These are phyloP conservation scores for Podargus strigoides DNA, from an alignment of 2,797 vertebrate genomes.

Conservation along the genomic window DNA sequence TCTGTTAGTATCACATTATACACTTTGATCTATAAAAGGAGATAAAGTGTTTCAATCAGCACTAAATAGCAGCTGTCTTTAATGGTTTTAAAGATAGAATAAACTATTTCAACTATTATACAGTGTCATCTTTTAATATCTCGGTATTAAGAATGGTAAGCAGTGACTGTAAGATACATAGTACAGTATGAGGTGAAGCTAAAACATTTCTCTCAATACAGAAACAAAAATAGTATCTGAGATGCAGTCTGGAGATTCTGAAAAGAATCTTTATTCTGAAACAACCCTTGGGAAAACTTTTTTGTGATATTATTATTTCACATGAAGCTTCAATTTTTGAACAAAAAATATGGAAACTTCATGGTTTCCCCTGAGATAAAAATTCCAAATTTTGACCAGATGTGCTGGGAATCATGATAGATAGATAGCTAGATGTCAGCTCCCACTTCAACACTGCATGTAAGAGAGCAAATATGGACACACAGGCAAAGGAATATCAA, in stretches of 20 bases:
- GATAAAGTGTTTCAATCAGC: constrained; percentile 13
- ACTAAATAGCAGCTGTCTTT: constrained; percentile 38
- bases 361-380: not conserved
- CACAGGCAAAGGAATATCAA: not conserved
- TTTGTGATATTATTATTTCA: not conserved
- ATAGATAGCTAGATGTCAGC: not conserved
- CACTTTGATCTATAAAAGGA: constrained; percentile 24
- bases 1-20: not conserved
- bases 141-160: not conserved
- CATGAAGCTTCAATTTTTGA: not conserved
- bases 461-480: not conserved
- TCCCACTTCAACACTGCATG: not conserved
- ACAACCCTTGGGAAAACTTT: not conserved
- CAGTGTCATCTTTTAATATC: not conserved
- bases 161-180: not conserved
- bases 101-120: constrained; percentile 13
- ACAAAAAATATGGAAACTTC: not conserved
- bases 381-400: not conserved
- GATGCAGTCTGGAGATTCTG: not conserved
- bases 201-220: not conserved
- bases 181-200: not conserved
- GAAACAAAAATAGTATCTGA: not conserved
- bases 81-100: constrained; percentile 34
- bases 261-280: not conserved
- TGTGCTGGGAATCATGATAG: not conserved